A percentile compares a stretch with the other conserved stretches of the same genome.
Conservation (phyloP, 2,797 vertebrate genomes). For the Buphagus erythrorhynchus region DNA sequence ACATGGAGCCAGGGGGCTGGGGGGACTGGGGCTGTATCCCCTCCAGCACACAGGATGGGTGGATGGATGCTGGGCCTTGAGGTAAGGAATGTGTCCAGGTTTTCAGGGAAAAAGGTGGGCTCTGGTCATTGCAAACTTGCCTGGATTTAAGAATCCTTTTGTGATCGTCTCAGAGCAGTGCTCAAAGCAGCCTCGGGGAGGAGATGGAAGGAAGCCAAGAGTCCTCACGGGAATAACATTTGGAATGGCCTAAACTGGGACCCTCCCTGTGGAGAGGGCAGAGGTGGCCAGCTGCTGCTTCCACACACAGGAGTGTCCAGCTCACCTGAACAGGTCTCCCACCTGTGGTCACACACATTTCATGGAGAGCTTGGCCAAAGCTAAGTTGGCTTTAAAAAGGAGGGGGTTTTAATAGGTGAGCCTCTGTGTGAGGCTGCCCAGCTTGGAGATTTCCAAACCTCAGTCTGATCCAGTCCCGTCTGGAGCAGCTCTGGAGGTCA, state of each 20-base stretch:
- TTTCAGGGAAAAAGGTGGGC: neutral
- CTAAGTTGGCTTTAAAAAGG: neutral
- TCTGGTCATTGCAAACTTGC: accelerated
- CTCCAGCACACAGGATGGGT: neutral
- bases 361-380: neutral
- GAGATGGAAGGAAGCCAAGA: neutral
- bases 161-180: accelerated
- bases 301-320: accelerated
- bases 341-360: neutral
- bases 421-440: neutral
- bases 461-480: accelerated
- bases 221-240: neutral
- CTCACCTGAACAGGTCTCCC: neutral
- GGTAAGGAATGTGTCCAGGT: neutral
- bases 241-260: neutral
- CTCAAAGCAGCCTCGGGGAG: neutral
- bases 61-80: neutral
- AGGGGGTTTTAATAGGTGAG: neutral
- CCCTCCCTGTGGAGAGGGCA: neutral
- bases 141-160: neutral
- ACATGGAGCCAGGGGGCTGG: accelerated
- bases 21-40: neutral
- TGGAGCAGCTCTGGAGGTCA: neutral
- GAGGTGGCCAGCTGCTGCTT: neutral
- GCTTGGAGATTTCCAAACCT: neutral